Evolutionary conservation across 30 jellyfish, hydroid and myxozoan species (phyloP).

Genomic region (Pelagia noctiluca): DNA sequence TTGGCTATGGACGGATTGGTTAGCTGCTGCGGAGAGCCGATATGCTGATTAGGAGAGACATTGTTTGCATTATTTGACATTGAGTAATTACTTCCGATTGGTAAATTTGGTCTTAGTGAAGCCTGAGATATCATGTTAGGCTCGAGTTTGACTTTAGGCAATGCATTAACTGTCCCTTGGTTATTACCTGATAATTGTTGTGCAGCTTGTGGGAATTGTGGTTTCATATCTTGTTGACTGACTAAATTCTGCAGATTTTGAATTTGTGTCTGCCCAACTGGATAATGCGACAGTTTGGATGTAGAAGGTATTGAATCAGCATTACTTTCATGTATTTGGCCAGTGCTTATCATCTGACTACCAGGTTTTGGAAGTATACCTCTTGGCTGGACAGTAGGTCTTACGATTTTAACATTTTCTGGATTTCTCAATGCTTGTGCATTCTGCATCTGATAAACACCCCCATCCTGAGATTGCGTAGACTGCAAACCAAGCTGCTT

Average conservation of each 20-base stretch:
- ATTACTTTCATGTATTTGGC: background rate
- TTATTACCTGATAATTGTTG: too few relatives aligned
- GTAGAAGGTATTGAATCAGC: slow-evolving; percentile 5
- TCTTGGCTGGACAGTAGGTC: slow-evolving; percentile 65
- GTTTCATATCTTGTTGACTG: slow-evolving; percentile 29
- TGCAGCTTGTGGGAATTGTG: slow-evolving; percentile 11
- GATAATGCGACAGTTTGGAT: slow-evolving; percentile 52
- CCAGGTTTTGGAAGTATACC: slow-evolving; percentile 33
- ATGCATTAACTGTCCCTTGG: too few relatives aligned
- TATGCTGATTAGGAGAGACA: too few relatives aligned
- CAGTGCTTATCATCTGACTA: background rate
- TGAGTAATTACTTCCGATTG: too few relatives aligned
- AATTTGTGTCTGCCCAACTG: slow-evolving; percentile 35
- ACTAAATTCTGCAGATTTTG: slow-evolving; percentile 41
- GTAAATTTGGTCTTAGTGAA: too few relatives aligned
- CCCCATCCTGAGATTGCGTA: slow-evolving; percentile 27
- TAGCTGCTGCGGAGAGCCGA: too few relatives aligned
- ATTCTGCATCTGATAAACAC: background rate
- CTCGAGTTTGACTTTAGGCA: too few relatives aligned
- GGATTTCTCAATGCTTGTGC: background rate
- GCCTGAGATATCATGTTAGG: too few relatives aligned
- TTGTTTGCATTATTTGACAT: too few relatives aligned
- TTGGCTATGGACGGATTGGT: too few relatives aligned
- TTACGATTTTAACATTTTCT: slow-evolving; percentile 42
- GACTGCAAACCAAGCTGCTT: background rate